These are phyloP conservation scores for Acanthiza pusilla DNA, from an alignment of 2,797 vertebrate species.

Conservation along the genomic window DNA sequence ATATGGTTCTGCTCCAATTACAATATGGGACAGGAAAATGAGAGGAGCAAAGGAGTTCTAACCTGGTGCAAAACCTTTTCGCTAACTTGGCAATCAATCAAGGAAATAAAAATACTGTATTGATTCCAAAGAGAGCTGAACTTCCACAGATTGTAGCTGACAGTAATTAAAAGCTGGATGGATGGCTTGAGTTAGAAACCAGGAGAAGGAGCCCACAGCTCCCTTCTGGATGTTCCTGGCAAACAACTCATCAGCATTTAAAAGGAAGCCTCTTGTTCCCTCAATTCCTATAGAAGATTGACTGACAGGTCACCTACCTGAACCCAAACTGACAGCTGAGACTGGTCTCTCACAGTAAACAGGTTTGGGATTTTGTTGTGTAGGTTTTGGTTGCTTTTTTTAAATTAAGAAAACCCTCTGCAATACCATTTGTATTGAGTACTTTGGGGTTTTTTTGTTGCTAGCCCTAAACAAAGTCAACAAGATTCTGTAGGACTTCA, in stretches of 20 bases:
- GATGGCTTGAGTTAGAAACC: constrained; percentile 25
- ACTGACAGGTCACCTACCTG: constrained; percentile 9
- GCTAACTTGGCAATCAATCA: constrained; percentile 54
- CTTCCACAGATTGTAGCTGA: constrained; percentile 22
- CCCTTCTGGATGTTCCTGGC: not conserved
- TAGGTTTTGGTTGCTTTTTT: not conserved
- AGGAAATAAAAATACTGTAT: constrained; percentile 27
- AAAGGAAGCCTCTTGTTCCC: constrained; percentile 57
- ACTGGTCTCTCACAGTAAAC: not conserved
- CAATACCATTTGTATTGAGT: not conserved
- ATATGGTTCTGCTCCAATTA: constrained; percentile 78
- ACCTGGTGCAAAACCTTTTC: constrained; percentile 54
- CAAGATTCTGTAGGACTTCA: not conserved
- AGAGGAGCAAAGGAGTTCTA: constrained; percentile 70
- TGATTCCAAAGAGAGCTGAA: constrained; percentile 34
- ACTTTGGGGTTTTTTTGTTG: not conserved
- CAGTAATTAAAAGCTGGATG: constrained; percentile 27
- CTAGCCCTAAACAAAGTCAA: not conserved
- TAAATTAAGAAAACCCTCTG: not conserved
- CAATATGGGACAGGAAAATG: constrained; percentile 77
- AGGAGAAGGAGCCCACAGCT: constrained; percentile 13
- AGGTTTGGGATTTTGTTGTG: not conserved
- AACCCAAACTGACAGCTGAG: not conserved
- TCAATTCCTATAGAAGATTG: constrained; percentile 5
- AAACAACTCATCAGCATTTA: constrained; percentile 32